Conservation (phyloP, 2,888 invertebrate genomes). For the Aspidiotus destructor region DNA sequence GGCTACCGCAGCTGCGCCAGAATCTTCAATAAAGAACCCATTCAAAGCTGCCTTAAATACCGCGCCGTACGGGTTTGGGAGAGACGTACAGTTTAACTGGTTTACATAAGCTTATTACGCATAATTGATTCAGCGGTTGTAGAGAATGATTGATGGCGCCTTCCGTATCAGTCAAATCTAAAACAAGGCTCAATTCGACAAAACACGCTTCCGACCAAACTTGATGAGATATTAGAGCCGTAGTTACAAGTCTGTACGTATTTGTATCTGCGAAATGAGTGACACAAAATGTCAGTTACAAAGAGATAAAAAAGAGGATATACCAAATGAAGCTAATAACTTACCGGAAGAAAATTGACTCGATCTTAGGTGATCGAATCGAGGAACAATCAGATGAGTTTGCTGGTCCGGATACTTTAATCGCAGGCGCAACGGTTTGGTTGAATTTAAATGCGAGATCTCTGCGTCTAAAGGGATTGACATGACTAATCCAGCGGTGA, state of each 20-base stretch:
- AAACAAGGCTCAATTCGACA: slow-evolving; percentile 72
- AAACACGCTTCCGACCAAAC: slow-evolving; percentile 88
- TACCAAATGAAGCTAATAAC: background rate
- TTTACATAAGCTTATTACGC: slow-evolving; percentile 69
- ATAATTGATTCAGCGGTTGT: slow-evolving; percentile 48
- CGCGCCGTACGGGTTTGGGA: slow-evolving; percentile 78
- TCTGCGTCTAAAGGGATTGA: slow-evolving; percentile 81
- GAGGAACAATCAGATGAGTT: slow-evolving; percentile 71
- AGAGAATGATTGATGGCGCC: slow-evolving; percentile 43
- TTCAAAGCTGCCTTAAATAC: slow-evolving; percentile 47
- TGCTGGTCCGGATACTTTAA: slow-evolving; percentile 87
- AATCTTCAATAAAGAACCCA: too few relatives aligned
- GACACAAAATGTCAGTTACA: background rate
- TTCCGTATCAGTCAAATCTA: slow-evolving; percentile 58
- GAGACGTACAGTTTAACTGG: slow-evolving; percentile 77
- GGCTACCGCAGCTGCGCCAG: too few relatives aligned
- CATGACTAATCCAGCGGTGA: slow-evolving; percentile 83
- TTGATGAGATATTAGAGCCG: slow-evolving; percentile 79
- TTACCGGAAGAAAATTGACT: slow-evolving; percentile 35
- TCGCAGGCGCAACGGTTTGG: slow-evolving; percentile 65
- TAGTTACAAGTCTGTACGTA: slow-evolving; percentile 65
- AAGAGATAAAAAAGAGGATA: slow-evolving; percentile 4
- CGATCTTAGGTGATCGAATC: slow-evolving; percentile 57
- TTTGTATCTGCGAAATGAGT: slow-evolving; percentile 45
- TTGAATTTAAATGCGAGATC: slow-evolving; percentile 65